Conservation (phyloP, 1,140 invertebrate genomes). For the Leptestheria dahalacensis region DNA sequence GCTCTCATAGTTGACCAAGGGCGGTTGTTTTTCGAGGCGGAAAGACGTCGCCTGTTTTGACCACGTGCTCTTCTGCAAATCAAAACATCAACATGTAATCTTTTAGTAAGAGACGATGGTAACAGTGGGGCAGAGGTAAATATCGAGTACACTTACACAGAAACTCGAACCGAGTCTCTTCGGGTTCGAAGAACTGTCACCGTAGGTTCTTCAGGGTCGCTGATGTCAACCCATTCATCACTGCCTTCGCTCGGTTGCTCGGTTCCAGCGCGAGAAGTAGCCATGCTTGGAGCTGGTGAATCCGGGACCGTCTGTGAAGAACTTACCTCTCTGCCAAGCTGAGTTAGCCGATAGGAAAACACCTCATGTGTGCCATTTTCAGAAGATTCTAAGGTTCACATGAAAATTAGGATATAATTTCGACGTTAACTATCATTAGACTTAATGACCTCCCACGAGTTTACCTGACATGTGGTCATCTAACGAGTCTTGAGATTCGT, state of each 20-base stretch:
- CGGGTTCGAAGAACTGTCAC: neutral
- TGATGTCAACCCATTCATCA: constrained; percentile 22
- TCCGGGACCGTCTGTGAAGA: neutral
- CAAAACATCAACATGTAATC: neutral
- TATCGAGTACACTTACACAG: constrained; percentile 5
- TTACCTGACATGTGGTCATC: neutral
- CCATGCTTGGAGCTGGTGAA: constrained; percentile 15
- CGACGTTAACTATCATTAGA: neutral
- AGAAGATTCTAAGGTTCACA: constrained; percentile 14
- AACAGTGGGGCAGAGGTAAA: neutral
- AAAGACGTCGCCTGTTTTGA: constrained; percentile 1
- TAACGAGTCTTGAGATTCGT: neutral
- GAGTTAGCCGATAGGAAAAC: constrained; percentile 20
- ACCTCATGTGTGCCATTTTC: constrained; percentile 21
- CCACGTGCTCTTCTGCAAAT: neutral
- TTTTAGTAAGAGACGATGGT: neutral
- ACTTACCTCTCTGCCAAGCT: too few species aligned
- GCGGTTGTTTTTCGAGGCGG: neutral
- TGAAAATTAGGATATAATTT: too few species aligned
- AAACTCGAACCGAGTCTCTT: neutral
- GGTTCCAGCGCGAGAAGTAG: constrained; percentile 17
- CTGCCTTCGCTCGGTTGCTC: constrained; percentile 21
- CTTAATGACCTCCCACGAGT: neutral
- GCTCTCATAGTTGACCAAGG: constrained; percentile 8
- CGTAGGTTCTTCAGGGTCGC: constrained; percentile 18